Percentiles rank a stretch among this genome's conserved stretches.
Evolutionary conservation across 1,140 invertebrate species (phyloP).

Genomic region (Pachypsylla venusta): DNA sequence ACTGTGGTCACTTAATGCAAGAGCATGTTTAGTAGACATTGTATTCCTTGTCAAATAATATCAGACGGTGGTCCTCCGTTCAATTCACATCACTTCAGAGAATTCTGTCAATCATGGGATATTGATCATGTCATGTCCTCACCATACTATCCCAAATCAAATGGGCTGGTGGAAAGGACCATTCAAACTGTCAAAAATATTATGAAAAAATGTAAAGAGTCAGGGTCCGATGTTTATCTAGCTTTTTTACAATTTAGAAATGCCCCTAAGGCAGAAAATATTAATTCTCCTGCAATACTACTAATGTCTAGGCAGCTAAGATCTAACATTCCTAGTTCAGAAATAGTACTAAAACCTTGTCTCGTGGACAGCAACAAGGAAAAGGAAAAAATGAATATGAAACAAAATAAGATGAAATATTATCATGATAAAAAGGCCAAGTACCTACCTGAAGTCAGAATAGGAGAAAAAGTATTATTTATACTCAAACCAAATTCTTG

Average conservation of each 20-base stretch:
- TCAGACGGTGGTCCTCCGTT: slow-evolving; percentile 1
- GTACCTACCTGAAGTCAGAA: not conserved
- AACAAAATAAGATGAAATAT: no score
- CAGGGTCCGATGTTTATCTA: not conserved
- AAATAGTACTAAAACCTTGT: not conserved
- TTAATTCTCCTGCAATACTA: not conserved
- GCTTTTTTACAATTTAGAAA: slow-evolving; percentile 13
- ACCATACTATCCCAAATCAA: slow-evolving; percentile 16
- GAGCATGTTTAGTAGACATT: not conserved
- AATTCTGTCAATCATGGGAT: slow-evolving; percentile 4
- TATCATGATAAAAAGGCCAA: no score
- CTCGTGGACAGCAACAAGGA: not conserved
- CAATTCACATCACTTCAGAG: not conserved
- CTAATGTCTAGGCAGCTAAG: slow-evolving; percentile 2
- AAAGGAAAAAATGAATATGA: not conserved
- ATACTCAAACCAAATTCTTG: not conserved
- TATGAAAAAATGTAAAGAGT: slow-evolving; percentile 12
- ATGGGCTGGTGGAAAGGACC: slow-evolving; percentile 18
- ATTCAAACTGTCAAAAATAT: slow-evolving; percentile 16
- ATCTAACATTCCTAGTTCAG: not conserved
- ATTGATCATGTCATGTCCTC: slow-evolving; percentile 12
- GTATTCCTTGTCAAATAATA: not conserved
- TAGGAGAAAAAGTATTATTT: not conserved
- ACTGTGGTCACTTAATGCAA: not conserved
- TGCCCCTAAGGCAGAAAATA: slow-evolving; percentile 8